Conservation (phyloP, 2,888 invertebrate genomes). For the Prenolepis imparis region DNA sequence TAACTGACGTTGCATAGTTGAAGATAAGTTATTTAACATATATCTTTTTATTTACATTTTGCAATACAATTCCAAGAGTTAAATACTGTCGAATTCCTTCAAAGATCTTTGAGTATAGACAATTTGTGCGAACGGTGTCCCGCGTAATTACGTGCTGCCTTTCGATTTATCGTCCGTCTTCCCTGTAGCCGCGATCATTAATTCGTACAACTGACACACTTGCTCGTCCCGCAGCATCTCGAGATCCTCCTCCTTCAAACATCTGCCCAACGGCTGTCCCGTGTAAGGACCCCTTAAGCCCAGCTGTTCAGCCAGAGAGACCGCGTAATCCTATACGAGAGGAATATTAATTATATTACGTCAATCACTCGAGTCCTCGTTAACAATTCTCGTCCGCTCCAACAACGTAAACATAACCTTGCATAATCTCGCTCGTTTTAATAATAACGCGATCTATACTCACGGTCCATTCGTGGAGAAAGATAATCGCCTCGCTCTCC, state of each 20-base stretch:
- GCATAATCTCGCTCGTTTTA: background rate
- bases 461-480: slow-evolving; percentile 96
- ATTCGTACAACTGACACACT: slow-evolving; percentile 93
- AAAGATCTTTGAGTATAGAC: background rate
- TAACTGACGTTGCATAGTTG: too few relatives aligned
- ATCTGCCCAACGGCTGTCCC: slow-evolving; percentile 89
- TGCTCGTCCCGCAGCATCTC: slow-evolving; percentile 93
- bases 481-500: slow-evolving; percentile 90
- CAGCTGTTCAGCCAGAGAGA: slow-evolving; percentile 91
- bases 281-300: slow-evolving; percentile 89
- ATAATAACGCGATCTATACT: slow-evolving; percentile 78
- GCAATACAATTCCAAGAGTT: background rate
- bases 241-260: slow-evolving; percentile 89
- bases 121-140: background rate
- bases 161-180: slow-evolving; percentile 76
- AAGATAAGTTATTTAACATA: background rate
- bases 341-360: slow-evolving; percentile 32
- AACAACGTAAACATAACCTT: slow-evolving; percentile 28
- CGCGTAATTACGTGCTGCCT: slow-evolving; percentile 42
- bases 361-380: background rate
- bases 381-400: background rate
- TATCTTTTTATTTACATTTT: background rate
- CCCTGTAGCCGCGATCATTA: slow-evolving; percentile 91
- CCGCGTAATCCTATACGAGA: slow-evolving; percentile 91
- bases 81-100: background rate